phyloP scores from a whole-genome alignment of 2,113 vertebrate species.

The Misgurnus anguillicaudatus region DNA sequence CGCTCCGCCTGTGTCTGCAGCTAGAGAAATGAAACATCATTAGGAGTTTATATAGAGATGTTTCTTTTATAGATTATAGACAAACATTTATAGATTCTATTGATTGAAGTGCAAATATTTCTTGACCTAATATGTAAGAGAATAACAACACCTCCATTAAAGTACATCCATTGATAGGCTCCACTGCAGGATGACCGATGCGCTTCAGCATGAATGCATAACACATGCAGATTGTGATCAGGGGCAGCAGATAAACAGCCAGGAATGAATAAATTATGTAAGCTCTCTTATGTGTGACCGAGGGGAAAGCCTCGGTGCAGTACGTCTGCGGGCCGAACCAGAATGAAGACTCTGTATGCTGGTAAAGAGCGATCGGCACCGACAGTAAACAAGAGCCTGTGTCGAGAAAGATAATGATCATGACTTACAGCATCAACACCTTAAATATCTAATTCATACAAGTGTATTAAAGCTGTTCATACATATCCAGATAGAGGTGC shows the following conservation, averaged over 20 bases:
- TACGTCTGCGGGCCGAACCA: slow-evolving; percentile 73
- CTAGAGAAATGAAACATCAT: slow-evolving; percentile 41
- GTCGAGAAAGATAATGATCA: neutral
- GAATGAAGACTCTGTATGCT: slow-evolving; percentile 65
- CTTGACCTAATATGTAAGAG: neutral
- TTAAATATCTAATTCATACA: too few species aligned
- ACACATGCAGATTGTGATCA: slow-evolving; percentile 70
- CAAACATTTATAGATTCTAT: too few species aligned
- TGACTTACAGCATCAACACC: too few species aligned
- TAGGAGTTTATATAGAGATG: neutral
- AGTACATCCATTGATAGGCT: slow-evolving; percentile 59
- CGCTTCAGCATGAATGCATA: slow-evolving; percentile 72
- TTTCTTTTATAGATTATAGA: too few species aligned
- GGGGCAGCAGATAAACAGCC: slow-evolving; percentile 70
- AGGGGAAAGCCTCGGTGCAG: slow-evolving; percentile 71
- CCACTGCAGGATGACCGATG: slow-evolving; percentile 64
- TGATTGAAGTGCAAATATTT: too few species aligned
- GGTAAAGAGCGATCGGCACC: slow-evolving; percentile 66
- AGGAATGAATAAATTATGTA: slow-evolving; percentile 74
- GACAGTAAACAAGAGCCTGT: slow-evolving; percentile 69
- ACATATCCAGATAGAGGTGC: slow-evolving; percentile 69
- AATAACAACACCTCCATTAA: neutral
- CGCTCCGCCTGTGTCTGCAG: slow-evolving; percentile 65
- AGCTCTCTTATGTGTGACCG: slow-evolving; percentile 61
- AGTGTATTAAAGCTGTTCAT: too few species aligned